Base-by-base conservation (phyloP, 2,888 invertebrate genomes). In the Bursaphelenchus okinawaensis region DNA sequence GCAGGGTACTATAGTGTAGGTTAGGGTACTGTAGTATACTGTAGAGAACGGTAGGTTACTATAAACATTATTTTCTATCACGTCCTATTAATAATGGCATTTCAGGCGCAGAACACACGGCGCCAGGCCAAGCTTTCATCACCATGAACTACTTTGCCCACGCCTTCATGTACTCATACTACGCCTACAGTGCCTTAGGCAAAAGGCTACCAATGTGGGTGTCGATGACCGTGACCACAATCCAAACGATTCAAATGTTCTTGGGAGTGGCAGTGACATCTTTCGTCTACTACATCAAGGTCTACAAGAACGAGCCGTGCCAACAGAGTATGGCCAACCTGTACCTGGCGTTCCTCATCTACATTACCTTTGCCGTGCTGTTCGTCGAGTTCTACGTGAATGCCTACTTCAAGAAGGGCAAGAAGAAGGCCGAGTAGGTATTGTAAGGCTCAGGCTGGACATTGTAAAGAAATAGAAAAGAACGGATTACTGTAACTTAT, bases 151-250 rank as follows among this genome's bases (percentile, higher is more conserved):
- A 83, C 68, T 76, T 83, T 4, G 85, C 85, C 2, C 86, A 86
- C 73, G 83, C 85, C 6, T 78, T 85, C 56, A 86, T 86, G 86
- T 86, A 86, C 76, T 77, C 84, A 0, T 86, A 86, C 75, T 86
- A 86, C 75, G 82, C 84, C 28, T 27, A 55, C 16, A 70, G 83
- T 50, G 85, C 86, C 1, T 73, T 83, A 68, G 81, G 82, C 55
- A 73, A 84, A 68, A 68, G 76, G 24, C 54, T 73, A 23, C 93
- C 94, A 1, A 83, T 71, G 68, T 77, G 75, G 77, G 75, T 80
- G n/a, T 75, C 80, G 8, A 79, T 80, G 78, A 55, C 69, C 2
- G 77, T 81, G 27, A 81, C 81, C 9, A 75, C 74, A 19, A 72
- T 81, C 3, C 81, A 81, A 67, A 79, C 79, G 0, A 59, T 65